Conservation (phyloP, 2,797 vertebrate species). For the Hapalemur alaotrensis region DNA sequence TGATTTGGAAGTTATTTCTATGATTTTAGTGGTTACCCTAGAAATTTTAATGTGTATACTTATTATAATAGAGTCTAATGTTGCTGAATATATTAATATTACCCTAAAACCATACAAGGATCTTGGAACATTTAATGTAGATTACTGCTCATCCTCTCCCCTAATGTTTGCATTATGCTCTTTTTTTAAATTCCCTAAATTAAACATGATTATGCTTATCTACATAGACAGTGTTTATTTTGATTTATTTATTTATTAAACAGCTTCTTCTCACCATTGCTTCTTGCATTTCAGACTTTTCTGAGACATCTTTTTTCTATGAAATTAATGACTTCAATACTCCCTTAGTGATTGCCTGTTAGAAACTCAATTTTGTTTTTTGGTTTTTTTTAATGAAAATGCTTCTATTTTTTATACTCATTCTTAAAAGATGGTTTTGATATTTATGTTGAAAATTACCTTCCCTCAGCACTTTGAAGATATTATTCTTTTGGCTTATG, state of each 20-base stretch:
- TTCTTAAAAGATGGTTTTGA: constrained; percentile 4
- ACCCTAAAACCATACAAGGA: neutral
- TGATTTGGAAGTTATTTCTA: neutral
- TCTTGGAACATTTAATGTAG: neutral
- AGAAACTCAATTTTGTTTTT: neutral
- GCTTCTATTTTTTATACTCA: neutral
- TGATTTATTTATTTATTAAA: neutral
- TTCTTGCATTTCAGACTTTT: neutral
- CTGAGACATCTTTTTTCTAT: neutral
- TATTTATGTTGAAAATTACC: neutral
- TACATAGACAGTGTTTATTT: neutral
- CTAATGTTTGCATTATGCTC: neutral
- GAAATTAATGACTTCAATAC: neutral
- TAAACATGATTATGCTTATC: neutral
- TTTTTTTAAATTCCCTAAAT: neutral
- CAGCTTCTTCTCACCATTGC: neutral
- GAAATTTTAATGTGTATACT: neutral
- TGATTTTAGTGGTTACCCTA: neutral
- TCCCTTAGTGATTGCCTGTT: neutral
- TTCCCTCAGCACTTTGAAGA: neutral
- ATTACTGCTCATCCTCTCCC: neutral
- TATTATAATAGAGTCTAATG: neutral
- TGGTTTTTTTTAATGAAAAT: neutral
- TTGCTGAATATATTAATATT: neutral
- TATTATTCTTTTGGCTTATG: neutral